Conservation (phyloP, 2,888 invertebrate species). For the Microplitis deprimator region DNA sequence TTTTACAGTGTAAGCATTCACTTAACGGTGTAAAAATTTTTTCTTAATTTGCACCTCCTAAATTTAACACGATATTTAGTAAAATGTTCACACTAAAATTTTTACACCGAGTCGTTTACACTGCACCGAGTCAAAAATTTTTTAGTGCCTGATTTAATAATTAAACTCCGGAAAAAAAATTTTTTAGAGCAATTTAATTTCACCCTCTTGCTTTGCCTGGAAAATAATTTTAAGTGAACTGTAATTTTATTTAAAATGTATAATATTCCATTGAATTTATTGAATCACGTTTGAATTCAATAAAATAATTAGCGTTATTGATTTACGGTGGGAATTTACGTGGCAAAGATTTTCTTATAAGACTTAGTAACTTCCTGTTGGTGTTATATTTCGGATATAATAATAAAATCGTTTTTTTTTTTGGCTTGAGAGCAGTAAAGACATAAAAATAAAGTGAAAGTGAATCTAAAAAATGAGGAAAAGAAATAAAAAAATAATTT, state of each 20-base stretch:
- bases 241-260: background rate
- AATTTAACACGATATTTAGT: too few species aligned
- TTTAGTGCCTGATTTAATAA: too few species aligned
- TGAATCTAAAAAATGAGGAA: conserved; percentile 9
- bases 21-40: too few species aligned
- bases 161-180: too few species aligned
- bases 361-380: background rate
- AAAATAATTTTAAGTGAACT: background rate
- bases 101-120: too few species aligned
- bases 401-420: background rate
- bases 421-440: background rate
- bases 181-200: too few species aligned
- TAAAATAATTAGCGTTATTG: background rate
- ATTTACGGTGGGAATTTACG: background rate
- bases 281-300: background rate
- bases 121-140: too few species aligned
- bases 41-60: too few species aligned
- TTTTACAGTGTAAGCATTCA: too few species aligned
- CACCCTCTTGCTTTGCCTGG: too few species aligned
- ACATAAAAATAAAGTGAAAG: conserved; percentile 5
- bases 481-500: background rate
- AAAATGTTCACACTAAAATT: too few species aligned
- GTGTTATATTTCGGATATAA: background rate
- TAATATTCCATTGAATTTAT: background rate
- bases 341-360: background rate